These are phyloP conservation scores for Hydrolagus affinis DNA, from an alignment of 2,113 vertebrate species.

Conservation along the genomic window DNA sequence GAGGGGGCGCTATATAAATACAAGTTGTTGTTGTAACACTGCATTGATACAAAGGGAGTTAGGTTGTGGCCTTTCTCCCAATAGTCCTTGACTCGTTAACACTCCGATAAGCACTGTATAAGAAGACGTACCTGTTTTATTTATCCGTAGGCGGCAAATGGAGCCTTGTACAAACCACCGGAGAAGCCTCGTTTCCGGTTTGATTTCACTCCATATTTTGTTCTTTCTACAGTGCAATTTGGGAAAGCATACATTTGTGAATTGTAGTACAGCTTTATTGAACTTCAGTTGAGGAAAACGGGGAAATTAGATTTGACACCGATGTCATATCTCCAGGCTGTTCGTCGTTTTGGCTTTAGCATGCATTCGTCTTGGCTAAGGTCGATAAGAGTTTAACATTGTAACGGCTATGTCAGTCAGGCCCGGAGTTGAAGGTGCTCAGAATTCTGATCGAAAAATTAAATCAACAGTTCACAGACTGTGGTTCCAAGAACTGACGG, in stretches of 20 bases:
- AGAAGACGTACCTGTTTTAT: too few species aligned
- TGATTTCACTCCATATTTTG: too few species aligned
- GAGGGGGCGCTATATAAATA: too few species aligned
- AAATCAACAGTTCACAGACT: background rate
- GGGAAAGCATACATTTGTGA: background rate
- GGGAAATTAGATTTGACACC: background rate
- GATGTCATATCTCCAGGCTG: background rate
- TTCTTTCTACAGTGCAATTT: too few species aligned
- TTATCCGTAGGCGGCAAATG: too few species aligned
- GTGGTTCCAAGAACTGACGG: background rate
- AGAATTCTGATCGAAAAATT: background rate
- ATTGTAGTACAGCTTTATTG: background rate
- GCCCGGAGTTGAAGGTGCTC: background rate
- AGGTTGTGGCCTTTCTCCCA: too few species aligned
- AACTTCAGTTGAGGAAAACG: background rate
- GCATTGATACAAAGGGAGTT: too few species aligned
- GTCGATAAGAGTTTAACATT: too few species aligned
- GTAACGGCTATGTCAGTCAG: background rate
- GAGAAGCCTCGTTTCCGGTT: background rate
- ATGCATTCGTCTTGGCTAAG: background rate
- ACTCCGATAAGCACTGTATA: too few species aligned
- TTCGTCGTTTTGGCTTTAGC: background rate
- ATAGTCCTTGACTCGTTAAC: too few species aligned
- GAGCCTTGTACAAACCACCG: too few species aligned
- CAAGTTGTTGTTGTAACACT: too few species aligned